Percentiles rank a stretch among this genome's conserved stretches.
These are phyloP conservation scores for Zosterops pallidus DNA, from an alignment of 2,113 vertebrate species.

Conservation along the genomic window DNA sequence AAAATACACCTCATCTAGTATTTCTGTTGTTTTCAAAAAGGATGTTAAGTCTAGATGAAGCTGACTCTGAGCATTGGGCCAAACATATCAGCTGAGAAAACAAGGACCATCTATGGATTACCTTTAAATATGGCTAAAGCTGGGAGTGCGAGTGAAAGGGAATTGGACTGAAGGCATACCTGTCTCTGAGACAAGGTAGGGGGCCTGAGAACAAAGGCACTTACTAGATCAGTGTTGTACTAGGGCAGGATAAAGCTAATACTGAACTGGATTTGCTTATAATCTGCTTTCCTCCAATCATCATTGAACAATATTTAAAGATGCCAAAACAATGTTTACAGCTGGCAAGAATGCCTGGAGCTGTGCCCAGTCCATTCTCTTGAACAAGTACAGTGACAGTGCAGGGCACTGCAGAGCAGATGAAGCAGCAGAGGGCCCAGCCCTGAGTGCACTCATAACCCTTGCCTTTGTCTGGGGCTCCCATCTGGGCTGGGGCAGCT, in stretches of 20 bases:
- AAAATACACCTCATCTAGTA: neutral
- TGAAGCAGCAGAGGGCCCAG: neutral
- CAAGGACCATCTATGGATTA: neutral
- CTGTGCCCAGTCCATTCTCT: neutral
- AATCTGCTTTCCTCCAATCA: neutral
- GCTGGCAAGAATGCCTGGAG: neutral
- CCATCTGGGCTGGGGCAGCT: neutral
- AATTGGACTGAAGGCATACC: neutral
- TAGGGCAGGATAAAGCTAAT: neutral
- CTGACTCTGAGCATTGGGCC: neutral
- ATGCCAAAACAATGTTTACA: neutral
- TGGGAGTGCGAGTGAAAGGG: neutral
- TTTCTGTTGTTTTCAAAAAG: neutral
- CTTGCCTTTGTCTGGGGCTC: neutral
- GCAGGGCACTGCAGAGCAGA: neutral
- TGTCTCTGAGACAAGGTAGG: neutral
- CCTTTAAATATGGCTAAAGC: neutral
- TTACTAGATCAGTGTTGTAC: neutral
- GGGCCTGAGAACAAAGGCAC: neutral
- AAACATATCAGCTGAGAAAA: neutral
- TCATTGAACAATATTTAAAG: neutral
- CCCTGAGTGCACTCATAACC: neutral
- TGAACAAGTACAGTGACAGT: accelerated
- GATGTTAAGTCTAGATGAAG: neutral
- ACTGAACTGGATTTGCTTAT: neutral